A percentile compares a stretch with the other conserved stretches of the same genome.
Evolutionary conservation across 2,113 vertebrate genomes (phyloP).

Genomic region (Octodon degus): DNA sequence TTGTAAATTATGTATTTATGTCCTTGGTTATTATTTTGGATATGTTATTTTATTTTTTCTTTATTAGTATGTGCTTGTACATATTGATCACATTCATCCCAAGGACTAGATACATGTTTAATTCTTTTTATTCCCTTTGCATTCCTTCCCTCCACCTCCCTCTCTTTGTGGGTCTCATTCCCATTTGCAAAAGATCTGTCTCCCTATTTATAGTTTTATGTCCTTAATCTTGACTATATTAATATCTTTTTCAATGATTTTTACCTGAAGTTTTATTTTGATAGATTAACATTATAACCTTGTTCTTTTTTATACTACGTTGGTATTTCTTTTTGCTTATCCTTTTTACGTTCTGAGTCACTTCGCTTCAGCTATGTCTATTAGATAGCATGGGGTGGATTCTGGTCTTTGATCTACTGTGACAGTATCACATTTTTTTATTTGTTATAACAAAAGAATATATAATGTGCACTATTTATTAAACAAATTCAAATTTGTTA

Average conservation of each 20-base stretch:
- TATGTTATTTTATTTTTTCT: neutral
- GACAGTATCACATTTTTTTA: neutral
- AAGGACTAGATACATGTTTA: neutral
- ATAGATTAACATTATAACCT: neutral
- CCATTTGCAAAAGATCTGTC: neutral
- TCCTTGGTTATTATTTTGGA: neutral
- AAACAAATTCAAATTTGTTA: neutral
- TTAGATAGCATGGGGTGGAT: neutral
- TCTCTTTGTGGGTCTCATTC: neutral
- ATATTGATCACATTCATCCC: neutral
- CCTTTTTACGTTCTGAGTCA: conserved; percentile 34
- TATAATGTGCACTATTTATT: neutral
- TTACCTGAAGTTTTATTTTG: neutral
- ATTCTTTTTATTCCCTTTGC: neutral
- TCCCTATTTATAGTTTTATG: neutral
- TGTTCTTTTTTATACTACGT: neutral
- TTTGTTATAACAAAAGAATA: neutral
- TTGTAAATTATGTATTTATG: neutral
- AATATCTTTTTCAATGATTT: neutral
- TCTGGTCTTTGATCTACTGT: conserved; percentile 9
- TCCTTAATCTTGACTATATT: neutral
- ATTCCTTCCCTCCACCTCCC: neutral
- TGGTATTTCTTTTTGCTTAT: neutral
- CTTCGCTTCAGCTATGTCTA: neutral
- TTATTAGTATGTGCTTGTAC: neutral